Evolutionary conservation across 2,888 invertebrate genomes (phyloP).

Genomic region (Mactromeris polynyma): DNA sequence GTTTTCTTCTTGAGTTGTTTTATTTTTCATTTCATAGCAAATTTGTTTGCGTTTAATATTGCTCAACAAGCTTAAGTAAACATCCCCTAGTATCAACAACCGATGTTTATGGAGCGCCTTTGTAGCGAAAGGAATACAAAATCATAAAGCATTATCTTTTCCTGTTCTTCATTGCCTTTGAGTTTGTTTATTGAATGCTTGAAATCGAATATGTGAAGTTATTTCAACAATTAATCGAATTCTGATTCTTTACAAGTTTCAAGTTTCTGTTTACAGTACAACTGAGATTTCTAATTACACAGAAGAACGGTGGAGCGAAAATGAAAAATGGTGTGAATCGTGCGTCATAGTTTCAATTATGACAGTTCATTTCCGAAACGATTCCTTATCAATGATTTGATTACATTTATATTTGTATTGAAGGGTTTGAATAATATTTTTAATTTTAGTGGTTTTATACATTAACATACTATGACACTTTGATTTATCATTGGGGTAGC

Average conservation of each 20-base stretch:
- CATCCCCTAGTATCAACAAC: neutral
- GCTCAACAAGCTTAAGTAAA: neutral
- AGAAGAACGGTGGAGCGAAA: neutral
- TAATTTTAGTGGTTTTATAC: no score
- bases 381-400: neutral
- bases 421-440: neutral
- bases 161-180: neutral
- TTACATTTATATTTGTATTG: neutral
- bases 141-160: neutral
- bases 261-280: neutral
- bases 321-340: neutral
- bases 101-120: neutral
- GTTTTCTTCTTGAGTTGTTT: neutral
- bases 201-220: slow-evolving; percentile 8
- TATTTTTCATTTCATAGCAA: neutral
- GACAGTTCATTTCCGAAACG: neutral
- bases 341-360: neutral
- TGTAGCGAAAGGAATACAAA: neutral
- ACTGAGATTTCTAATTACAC: slow-evolving; percentile 4
- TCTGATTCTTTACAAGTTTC: slow-evolving; percentile 8
- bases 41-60: neutral
- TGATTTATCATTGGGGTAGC: no score
- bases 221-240: slow-evolving; percentile 13
- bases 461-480: no score
- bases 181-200: slow-evolving; percentile 1